Evolutionary conservation across 1,140 invertebrate genomes (phyloP), one percentile per base, ranked within the genome.

Genomic region (Helicoverpa zea): DNA sequence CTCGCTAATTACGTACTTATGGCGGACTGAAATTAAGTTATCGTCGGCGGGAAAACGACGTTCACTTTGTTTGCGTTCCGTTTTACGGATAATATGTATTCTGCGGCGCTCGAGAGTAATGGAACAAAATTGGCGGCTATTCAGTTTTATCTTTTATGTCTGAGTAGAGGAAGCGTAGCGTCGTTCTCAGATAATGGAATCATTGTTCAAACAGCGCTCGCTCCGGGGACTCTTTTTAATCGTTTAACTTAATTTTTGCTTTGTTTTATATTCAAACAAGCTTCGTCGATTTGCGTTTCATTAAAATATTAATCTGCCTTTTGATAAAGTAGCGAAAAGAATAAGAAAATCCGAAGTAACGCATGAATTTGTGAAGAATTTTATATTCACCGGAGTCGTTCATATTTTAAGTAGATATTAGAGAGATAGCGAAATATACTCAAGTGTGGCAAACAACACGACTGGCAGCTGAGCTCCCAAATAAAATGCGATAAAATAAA

Each of bases 1-100:
- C 91, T 90, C 92, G 93, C 93, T 95, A 95, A 95, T 95, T 94
- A 95, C 92, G 92, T 94, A 95, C 93, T 95, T 95, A 95, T 94
- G 92, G 93, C 92, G 91, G 93, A 92, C 93, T 93, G 92, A 93
- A 94, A 95, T 95, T 95, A 94, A 95, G 92, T 95, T 95, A 95
- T 95, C 92, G 94, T 90, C 88, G 90, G 89, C 91, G 86, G 89
- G 90, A 86, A 88, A 92, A 91, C 93, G 92, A 92, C 92, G 92
- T 85, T 94, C 92, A 90, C 90, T 94, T 94, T 94, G 92, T 94
- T 94, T 93, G 92, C 91, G 91, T 92, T 92, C 91, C 91, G 91
- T 93, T 93, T 93, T 92, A 92, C 91, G 90, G 93, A 91, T 93
- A 93, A 91, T 92, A 91, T 91, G 89, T 92, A 90, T 86, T 91